These are phyloP conservation scores for Sinohyriopsis cumingii DNA, from an alignment of 2,888 invertebrate genomes.

Conservation along the genomic window DNA sequence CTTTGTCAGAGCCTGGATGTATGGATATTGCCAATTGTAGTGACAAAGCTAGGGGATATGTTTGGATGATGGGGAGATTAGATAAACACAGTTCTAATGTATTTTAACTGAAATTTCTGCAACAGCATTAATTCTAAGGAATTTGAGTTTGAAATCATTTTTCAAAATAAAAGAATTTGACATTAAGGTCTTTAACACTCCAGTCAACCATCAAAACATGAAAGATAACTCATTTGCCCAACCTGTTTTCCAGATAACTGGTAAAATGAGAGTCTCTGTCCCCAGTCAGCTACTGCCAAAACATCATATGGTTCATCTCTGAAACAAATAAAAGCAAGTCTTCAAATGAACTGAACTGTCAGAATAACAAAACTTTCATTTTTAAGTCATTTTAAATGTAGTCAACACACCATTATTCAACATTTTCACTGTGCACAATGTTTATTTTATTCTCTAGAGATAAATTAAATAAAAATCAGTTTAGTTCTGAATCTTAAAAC, in stretches of 20 bases:
- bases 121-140: too few species aligned
- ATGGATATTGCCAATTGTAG: too few species aligned
- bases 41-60: too few species aligned
- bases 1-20: too few species aligned
- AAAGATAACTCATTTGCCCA: slow-evolving; percentile 62
- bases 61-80: too few species aligned
- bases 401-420: not conserved
- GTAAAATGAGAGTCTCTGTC: slow-evolving; percentile 91
- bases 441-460: not conserved
- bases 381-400: not conserved
- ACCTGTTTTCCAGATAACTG: slow-evolving; percentile 88
- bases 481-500: too few species aligned
- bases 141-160: too few species aligned
- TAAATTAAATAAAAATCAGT: too few species aligned
- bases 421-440: not conserved
- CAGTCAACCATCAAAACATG: not conserved
- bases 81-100: too few species aligned
- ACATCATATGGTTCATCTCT: slow-evolving; percentile 77
- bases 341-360: not conserved
- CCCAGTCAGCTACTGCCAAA: slow-evolving; percentile 94
- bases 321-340: slow-evolving; percentile 17
- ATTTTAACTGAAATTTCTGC: too few species aligned
- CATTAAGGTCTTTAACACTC: not conserved
- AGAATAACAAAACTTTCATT: slow-evolving; percentile 1
- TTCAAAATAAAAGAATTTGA: too few species aligned